Percentiles rank a stretch among this genome's conserved stretches.
Conservation (phyloP, 2,113 vertebrate species). For the Alces alces region DNA sequence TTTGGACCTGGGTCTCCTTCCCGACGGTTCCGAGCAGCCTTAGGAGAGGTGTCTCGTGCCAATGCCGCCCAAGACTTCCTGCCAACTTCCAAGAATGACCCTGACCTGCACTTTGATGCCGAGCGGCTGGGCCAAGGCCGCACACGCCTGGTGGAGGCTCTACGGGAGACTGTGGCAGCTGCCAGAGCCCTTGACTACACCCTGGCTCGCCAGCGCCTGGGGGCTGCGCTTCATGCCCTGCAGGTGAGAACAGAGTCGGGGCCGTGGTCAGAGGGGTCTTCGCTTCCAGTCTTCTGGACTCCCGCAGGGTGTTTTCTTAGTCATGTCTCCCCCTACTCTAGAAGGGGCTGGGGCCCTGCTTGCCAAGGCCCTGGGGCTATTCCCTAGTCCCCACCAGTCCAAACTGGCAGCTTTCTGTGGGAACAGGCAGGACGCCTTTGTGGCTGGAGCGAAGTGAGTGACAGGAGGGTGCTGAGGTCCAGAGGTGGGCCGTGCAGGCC, state of each 20-base stretch:
- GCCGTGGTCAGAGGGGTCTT: background rate
- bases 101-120: slow-evolving; percentile 88
- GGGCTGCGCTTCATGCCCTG: slow-evolving; percentile 85
- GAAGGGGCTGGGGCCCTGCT: background rate
- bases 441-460: background rate
- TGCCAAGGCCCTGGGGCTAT: background rate
- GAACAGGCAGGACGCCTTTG: background rate
- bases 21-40: slow-evolving; percentile 83
- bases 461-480: background rate
- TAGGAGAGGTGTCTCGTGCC: slow-evolving; percentile 84
- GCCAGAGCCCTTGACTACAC: slow-evolving; percentile 78
- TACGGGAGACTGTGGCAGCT: slow-evolving; percentile 76
- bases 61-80: slow-evolving; percentile 88
- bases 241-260: slow-evolving; percentile 78
- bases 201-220: slow-evolving; percentile 81
- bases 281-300: background rate
- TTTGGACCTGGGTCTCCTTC: slow-evolving; percentile 78
- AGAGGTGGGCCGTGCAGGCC: background rate
- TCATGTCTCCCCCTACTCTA: background rate
- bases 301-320: background rate
- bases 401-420: background rate
- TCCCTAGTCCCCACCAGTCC: background rate
- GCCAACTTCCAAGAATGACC: slow-evolving; percentile 80
- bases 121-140: slow-evolving; percentile 79
- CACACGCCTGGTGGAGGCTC: slow-evolving; percentile 73